Evolutionary conservation across 2,888 invertebrate genomes (phyloP).

Genomic region (Athalia rosae): DNA sequence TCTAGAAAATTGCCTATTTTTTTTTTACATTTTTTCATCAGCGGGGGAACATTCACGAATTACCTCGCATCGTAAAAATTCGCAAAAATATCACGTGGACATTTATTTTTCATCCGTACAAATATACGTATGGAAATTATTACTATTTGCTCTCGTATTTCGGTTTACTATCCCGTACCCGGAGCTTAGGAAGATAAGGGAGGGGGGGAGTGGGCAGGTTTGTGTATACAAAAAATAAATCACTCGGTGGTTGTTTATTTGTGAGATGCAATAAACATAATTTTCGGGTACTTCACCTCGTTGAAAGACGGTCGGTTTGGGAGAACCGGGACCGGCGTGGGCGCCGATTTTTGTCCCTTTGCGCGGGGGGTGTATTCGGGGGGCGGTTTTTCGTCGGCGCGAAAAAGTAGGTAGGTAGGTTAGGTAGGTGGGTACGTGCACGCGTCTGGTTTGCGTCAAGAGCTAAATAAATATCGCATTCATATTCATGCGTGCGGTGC

Average conservation of each 20-base stretch:
- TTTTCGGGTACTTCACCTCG: not conserved
- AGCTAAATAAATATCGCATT: slow-evolving; percentile 32
- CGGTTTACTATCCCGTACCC: not conserved
- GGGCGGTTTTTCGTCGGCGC: slow-evolving; percentile 16
- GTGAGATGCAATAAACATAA: slow-evolving; percentile 15
- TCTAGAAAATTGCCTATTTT: no score
- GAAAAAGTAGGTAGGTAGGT: not conserved
- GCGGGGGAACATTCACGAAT: no score
- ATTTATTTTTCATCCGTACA: no score
- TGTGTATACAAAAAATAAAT: not conserved
- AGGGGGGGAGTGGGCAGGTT: not conserved
- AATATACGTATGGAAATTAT: no score
- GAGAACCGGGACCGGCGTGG: not conserved
- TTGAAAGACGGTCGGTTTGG: not conserved
- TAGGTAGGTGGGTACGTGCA: no score
- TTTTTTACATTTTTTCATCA: no score
- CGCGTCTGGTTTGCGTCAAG: slow-evolving; percentile 36
- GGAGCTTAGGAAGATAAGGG: not conserved
- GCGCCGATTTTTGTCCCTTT: not conserved
- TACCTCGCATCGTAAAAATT: no score
- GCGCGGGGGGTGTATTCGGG: not conserved
- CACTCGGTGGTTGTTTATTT: slow-evolving; percentile 19
- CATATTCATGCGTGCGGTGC: not conserved
- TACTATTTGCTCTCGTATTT: no score
- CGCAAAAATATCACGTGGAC: no score